Evolutionary conservation across 2,113 vertebrate species (phyloP).

Genomic region (Anseranas semipalmata): DNA sequence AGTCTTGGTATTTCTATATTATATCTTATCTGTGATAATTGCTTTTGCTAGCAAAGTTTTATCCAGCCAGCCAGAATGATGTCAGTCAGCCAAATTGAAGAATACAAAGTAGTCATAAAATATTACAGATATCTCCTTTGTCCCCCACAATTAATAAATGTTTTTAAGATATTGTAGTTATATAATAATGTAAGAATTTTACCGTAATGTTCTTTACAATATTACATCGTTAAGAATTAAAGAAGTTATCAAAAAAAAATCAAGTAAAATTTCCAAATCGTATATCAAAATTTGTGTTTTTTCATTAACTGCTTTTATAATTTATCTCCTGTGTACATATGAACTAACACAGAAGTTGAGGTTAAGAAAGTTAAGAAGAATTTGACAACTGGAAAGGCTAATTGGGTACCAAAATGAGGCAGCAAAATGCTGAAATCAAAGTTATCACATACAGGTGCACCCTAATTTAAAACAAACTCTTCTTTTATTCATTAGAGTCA

Average conservation of each 20-base stretch:
- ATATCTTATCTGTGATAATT: not conserved
- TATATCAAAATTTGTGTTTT: conserved; percentile 3
- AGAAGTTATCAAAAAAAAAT: not conserved
- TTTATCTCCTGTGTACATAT: not conserved
- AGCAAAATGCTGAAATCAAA: conserved; percentile 19
- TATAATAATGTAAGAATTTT: not conserved
- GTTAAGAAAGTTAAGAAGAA: not conserved
- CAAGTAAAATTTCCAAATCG: not conserved
- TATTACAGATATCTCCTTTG: not conserved
- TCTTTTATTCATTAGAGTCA: conserved; percentile 37
- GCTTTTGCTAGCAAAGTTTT: not conserved
- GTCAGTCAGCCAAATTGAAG: not conserved
- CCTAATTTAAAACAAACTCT: conserved; percentile 33
- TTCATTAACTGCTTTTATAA: not conserved
- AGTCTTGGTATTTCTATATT: not conserved
- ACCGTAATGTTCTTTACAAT: not conserved
- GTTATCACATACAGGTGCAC: conserved; percentile 51
- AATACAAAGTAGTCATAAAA: not conserved
- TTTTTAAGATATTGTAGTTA: not conserved
- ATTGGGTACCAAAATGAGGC: not conserved
- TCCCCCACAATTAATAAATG: not conserved
- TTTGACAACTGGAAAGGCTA: not conserved
- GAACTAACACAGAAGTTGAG: not conserved
- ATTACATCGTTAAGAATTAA: not conserved
- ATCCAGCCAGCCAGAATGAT: not conserved